Evolutionary conservation across 1,140 invertebrate genomes (phyloP), one percentile per base, ranked within the genome.

Genomic region (Frieseomelitta varia): DNA sequence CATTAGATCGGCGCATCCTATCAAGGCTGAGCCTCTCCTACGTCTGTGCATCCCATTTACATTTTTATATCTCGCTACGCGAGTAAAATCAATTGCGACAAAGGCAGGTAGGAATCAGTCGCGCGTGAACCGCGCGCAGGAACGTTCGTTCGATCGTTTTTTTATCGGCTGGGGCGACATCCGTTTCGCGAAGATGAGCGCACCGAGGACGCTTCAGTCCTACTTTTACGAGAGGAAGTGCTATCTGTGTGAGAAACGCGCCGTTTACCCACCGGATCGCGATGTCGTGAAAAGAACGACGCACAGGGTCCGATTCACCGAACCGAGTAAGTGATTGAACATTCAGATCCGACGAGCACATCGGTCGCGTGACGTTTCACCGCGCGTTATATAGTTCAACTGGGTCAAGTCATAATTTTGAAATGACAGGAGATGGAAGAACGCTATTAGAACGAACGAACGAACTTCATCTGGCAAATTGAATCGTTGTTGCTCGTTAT

Each of bases 171-270:
- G 1, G 53, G 21, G n/a, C 61, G 71, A 75, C 19, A 55, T 75
- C 47, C 51, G 24, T 2, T 15, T n/a, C 12, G 24, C 14, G 24
- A 15, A 30, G 8, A 84, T 79, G 81, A 69, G 39, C 21, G 34
- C 14, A 15, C 27, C 55, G 2, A 74, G 14, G 4, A 1, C n/a
- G 0, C 19, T 78, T 21, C 58, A 61, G 24, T 71, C 81, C 3
- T 71, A 84, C 24, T 84, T 84, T 47, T 84, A 79, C 81, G 81
- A 84, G 17, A 61, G 81, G 6, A 84, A 71, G 55, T 84, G 81
- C 14, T 84, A 84, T 30, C 17, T 84, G 17, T 84, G 81, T 76
- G 81, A 84, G 10, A 68, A 55, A 6, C 39, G 67, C 67, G 34
- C 67, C 4, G 24, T 63, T n/a, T 72, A 27, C 4, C 56, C 81